Percentiles rank a stretch among this genome's conserved stretches.
Conservation (phyloP, 2,113 vertebrate genomes). For the Numenius arquata region DNA sequence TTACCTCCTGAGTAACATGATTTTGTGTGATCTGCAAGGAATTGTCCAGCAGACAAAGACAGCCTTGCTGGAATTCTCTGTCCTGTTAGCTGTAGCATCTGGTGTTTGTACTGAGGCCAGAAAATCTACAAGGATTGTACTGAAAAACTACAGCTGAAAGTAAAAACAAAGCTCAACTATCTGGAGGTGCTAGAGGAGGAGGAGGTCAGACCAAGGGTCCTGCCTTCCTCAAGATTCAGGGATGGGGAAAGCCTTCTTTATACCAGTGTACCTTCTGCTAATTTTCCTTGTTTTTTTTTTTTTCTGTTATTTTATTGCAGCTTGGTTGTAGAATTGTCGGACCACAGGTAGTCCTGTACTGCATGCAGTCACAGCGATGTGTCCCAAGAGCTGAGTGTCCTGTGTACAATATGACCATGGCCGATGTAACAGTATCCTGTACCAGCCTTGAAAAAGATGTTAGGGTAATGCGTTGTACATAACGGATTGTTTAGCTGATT, state of each 20-base stretch:
- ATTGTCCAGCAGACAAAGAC: neutral
- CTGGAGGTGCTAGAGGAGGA: neutral
- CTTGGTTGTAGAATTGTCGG: constrained; percentile 93
- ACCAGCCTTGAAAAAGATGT: constrained; percentile 90
- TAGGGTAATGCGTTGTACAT: constrained; percentile 74
- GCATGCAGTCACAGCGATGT: constrained; percentile 86
- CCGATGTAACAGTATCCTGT: constrained; percentile 87
- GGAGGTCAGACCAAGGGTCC: neutral
- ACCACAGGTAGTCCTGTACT: constrained; percentile 91
- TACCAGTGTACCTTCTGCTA: neutral
- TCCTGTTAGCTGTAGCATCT: neutral
- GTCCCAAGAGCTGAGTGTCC: constrained; percentile 92
- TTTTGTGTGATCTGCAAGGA: neutral
- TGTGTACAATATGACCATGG: constrained; percentile 95
- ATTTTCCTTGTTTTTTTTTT: neutral
- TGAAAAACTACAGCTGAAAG: neutral
- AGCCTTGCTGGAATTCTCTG: neutral
- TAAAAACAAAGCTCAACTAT: neutral
- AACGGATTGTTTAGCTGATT: neutral
- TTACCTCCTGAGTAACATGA: neutral
- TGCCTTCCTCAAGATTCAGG: neutral
- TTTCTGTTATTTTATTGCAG: constrained; percentile 59
- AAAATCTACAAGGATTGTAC: neutral
- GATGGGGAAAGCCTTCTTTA: neutral
- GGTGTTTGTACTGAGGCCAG: neutral